A percentile compares a stretch with the other conserved stretches of the same genome.
Evolutionary conservation across 2,113 vertebrate species (phyloP).

Genomic region (Corythornis cristatus): DNA sequence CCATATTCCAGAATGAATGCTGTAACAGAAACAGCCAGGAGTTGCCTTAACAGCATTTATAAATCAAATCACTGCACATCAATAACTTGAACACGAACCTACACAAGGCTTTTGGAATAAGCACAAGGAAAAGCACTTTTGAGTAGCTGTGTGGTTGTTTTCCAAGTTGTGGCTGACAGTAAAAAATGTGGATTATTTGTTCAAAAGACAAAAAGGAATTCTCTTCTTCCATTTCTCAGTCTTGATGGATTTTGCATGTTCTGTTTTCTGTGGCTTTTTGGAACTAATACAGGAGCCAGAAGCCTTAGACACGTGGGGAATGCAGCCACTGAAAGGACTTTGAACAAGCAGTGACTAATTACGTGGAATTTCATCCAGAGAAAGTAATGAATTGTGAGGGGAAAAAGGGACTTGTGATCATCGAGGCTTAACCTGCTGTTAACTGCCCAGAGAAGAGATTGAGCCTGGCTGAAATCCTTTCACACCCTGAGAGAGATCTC

Average conservation of each 20-base stretch:
- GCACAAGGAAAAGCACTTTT: neutral
- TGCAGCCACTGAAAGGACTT: neutral
- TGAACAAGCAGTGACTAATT: neutral
- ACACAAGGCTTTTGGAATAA: conserved; percentile 21
- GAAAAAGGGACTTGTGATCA: neutral
- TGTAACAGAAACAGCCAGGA: conserved; percentile 9
- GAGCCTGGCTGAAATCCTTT: neutral
- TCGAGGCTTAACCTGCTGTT: neutral
- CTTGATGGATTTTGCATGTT: neutral
- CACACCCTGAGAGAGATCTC: neutral
- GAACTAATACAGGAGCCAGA: neutral
- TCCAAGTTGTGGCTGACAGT: neutral
- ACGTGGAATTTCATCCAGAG: neutral
- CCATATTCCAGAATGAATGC: neutral
- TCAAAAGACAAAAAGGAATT: neutral
- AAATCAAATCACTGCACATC: conserved; percentile 40
- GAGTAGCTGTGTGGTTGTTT: conserved; percentile 1
- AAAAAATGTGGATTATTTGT: neutral
- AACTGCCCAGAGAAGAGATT: neutral
- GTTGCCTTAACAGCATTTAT: conserved; percentile 33
- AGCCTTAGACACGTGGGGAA: neutral
- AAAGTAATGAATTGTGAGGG: neutral
- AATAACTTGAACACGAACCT: conserved; percentile 23
- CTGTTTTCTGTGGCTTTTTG: neutral
- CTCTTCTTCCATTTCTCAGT: neutral